Base-by-base conservation (phyloP, 92 coral and sea anemone genomes). In the Siderastrea siderea region DNA sequence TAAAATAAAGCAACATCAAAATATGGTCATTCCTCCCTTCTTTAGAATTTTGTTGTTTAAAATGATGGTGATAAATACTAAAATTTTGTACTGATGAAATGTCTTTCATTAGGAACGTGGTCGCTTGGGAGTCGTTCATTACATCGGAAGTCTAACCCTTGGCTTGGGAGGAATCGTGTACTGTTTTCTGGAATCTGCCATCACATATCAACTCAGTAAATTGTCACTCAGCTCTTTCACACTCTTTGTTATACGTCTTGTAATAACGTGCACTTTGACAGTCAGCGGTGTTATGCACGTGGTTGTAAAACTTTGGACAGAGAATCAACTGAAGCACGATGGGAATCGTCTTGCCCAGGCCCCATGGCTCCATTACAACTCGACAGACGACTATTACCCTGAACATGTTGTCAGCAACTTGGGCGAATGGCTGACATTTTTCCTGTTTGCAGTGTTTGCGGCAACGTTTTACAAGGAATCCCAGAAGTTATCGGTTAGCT, bases 371-470 rank as follows among this genome's bases (percentile, higher is more conserved):
- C 26, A 10, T n/a, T 61, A 12, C 66, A 61, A 61, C 19, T n/a
- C 66, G 3, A 61, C 66, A 10, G 19, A 1, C n/a, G 66, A 61
- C 4, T 61, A 12, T 6, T 95, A 95, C 60, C 7, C 92, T 3
- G 88, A 93, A 17, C 98, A 95, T 66, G 96, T 95, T 17, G 58
- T 91, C 15, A 95, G 98, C 82, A 93, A 95, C 71, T 89, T 85
- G 15, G 88, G 91, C 53, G 98, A 95, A 82, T 95, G 98, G 98
- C 72, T 87, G 12, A 96, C 93, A 26, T 92, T 91, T 7, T 84
- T 92, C 51, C 89, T 79, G 47, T 93, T 93, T 76, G 84, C 94
- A 3, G 76, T 93, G 9, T 85, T 90, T 82, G 70, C 90, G 1
- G 72, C 90, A 52, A 78, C 95, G 52, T 95, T 88, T 52, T 93